phyloP scores from a whole-genome alignment of 1,140 invertebrate genomes.

The Listronotus oregonensis region DNA sequence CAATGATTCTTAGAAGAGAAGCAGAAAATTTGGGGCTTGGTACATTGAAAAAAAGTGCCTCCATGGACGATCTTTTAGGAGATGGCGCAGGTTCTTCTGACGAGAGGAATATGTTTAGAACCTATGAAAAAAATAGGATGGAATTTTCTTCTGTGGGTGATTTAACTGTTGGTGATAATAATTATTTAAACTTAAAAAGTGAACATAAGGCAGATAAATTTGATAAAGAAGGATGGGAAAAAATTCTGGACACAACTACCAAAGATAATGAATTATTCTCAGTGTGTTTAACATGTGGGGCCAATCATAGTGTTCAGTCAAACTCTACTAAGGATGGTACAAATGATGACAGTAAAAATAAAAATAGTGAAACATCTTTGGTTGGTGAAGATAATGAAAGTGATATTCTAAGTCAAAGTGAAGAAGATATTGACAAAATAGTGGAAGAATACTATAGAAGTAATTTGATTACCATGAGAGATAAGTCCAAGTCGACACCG shows the following conservation, averaged over 20 bases:
- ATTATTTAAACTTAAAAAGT: too few relatives aligned
- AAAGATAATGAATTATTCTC: too few relatives aligned
- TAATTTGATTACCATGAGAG: constrained; percentile 16
- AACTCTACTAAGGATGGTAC: background rate
- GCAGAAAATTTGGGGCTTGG: background rate
- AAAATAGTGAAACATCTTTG: background rate
- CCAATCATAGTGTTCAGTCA: background rate
- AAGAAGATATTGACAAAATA: constrained; percentile 3
- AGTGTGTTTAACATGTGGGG: too few relatives aligned
- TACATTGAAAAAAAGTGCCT: constrained; percentile 24
- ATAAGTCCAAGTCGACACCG: constrained; percentile 19
- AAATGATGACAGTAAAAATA: background rate
- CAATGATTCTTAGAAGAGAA: background rate
- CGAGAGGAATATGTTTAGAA: background rate
- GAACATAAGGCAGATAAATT: too few relatives aligned
- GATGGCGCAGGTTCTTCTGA: background rate
- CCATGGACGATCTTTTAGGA: constrained; percentile 19
- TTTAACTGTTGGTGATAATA: too few relatives aligned
- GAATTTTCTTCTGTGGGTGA: background rate
- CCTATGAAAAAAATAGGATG: constrained; percentile 8
- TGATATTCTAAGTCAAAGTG: background rate
- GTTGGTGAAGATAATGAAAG: background rate
- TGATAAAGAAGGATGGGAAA: too few relatives aligned
- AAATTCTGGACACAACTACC: too few relatives aligned
- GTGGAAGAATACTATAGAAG: background rate